These are phyloP conservation scores for Calosoma granatense DNA, from an alignment of 1,140 invertebrate species.

Conservation along the genomic window DNA sequence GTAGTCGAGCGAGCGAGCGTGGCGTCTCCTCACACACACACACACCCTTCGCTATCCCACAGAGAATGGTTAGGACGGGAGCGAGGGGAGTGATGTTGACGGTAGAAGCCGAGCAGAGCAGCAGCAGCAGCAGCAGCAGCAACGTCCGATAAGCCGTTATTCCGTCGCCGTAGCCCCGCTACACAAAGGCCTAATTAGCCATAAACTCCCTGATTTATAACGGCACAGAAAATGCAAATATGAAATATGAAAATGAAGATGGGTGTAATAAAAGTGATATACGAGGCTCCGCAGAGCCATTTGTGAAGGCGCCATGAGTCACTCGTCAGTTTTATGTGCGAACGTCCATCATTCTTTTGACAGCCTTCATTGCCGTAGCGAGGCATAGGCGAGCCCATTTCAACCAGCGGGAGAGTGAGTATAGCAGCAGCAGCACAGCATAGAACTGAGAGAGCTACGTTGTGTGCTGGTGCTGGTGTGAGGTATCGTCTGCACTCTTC, in stretches of 20 bases:
- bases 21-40: too few species aligned
- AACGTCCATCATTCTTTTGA: conserved; percentile 58
- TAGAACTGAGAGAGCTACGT: too few species aligned
- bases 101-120: neutral
- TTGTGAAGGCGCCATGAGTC: conserved; percentile 53
- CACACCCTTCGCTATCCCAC: too few species aligned
- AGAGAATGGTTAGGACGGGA: too few species aligned
- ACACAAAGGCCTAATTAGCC: conserved; percentile 55
- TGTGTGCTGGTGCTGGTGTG: too few species aligned
- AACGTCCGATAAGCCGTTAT: conserved; percentile 36
- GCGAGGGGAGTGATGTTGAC: too few species aligned
- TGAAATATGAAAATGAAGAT: conserved; percentile 74
- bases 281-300: conserved; percentile 62
- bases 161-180: conserved; percentile 23
- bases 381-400: conserved; percentile 23
- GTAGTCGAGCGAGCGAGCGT: too few species aligned
- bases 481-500: too few species aligned
- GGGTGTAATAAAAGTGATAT: conserved; percentile 70
- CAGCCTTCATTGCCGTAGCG: conserved; percentile 49
- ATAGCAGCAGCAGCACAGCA: too few species aligned
- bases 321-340: conserved; percentile 50
- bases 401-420: too few species aligned
- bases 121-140: conserved; percentile 6
- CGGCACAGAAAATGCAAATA: conserved; percentile 57
- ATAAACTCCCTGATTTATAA: conserved; percentile 57